phyloP scores from a whole-genome alignment of 2,888 invertebrate species.

The Conomelus anceps region DNA sequence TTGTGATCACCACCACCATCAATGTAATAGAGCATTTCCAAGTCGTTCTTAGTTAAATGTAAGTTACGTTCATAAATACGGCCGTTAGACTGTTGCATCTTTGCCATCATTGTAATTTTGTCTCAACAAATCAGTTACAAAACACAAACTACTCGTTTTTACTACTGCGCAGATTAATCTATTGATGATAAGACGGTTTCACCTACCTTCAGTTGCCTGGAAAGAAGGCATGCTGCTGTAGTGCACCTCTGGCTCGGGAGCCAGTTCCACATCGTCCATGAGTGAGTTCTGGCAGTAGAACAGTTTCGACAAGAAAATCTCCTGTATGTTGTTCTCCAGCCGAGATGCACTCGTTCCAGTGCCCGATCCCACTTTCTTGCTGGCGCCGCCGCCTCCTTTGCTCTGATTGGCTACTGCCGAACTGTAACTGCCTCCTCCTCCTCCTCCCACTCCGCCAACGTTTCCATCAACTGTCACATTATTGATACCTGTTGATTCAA shows the following conservation, averaged over 20 bases:
- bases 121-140: too few relatives aligned
- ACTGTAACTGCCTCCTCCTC: conserved; percentile 9
- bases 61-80: too few relatives aligned
- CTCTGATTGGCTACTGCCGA: background rate
- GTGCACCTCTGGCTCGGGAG: conserved; percentile 17
- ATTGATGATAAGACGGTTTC: background rate
- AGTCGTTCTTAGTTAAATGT: too few relatives aligned
- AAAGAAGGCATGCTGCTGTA: background rate
- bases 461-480: background rate
- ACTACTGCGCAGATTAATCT: too few relatives aligned
- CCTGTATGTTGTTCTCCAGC: conserved; percentile 35
- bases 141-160: too few relatives aligned
- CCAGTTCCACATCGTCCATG: conserved; percentile 40
- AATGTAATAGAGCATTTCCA: too few relatives aligned
- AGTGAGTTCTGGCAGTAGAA: conserved; percentile 40
- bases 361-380: conserved; percentile 43
- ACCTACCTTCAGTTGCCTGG: background rate
- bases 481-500: too few relatives aligned
- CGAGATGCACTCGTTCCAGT: conserved; percentile 49
- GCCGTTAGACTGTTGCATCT: too few relatives aligned
- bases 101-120: too few relatives aligned
- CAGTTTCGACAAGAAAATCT: conserved; percentile 42
- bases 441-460: conserved; percentile 20
- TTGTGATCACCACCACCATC: too few relatives aligned
- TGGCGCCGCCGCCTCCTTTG: conserved; percentile 20